Evolutionary conservation across 2,797 vertebrate species (phyloP), one percentile per base, ranked within the genome.

Genomic region (Lutra lutra): DNA sequence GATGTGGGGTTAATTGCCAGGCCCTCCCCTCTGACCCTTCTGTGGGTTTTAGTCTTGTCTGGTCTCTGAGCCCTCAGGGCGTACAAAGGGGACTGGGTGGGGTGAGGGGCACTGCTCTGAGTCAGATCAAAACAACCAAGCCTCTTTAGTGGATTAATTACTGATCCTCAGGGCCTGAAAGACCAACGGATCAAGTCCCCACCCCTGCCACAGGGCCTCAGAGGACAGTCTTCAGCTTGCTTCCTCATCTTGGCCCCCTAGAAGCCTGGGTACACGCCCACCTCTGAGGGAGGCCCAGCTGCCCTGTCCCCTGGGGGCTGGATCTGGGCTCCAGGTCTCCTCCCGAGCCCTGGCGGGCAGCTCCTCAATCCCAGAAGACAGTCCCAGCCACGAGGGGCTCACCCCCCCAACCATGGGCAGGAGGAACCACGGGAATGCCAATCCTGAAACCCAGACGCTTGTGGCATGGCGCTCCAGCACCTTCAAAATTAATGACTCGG

Each of bases 31-130:
- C 98, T 98, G 98, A 99, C 98, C 99, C 97, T 83, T 97, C 92
- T 98, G 99, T 99, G 98, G 98, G 96, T 98, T 98, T 98, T 98
- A 98, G 98, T 98, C 98, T 98, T 98, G 98, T 99, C 98, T 95
- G 98, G 98, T 98, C 98, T 98, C 98, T 98, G 98, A 98, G 98
- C 97, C 98, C 93, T 98, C 95, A 97, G 97, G 94, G 88, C 89
- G 96, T 96, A 99, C 98, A 99, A 99, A 99, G 98, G 98, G 96
- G 83, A 23, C 64, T 2, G 2, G 12, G 75, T 10, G 56, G 64
- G 40, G 32, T 35, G 58, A 23, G 58, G 58, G 35, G 46, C 60
- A 6, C 83, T 4, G 38, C 46, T 64, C n/a, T 54, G 68, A 73
- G 98, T 97, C 98, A 97, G 97, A 98, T 98, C 98, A 98, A 98